Base-by-base conservation (phyloP, 2,888 invertebrate species). In the Acleris sparsana region DNA sequence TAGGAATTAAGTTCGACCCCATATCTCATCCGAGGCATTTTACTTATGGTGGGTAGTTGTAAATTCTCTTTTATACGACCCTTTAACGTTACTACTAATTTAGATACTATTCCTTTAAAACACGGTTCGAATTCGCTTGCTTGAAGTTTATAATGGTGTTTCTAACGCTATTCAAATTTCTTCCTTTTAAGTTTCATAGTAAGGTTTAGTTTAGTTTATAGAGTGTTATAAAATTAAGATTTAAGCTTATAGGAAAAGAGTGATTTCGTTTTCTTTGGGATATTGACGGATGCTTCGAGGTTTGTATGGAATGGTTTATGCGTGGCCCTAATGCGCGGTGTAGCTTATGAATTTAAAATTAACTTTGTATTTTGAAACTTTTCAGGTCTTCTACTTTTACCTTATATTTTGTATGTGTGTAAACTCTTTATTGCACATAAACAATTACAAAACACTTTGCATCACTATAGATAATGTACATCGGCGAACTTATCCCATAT, bases 1-100 rank as follows among this genome's bases (percentile, higher is more conserved):
- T 62, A 48, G 55, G 65, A 62, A 66, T 66, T 66, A 68, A 70
- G 66, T 63, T 61, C 63, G 68, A 63, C 63, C 68, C 62, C 68
- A 68, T 70, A 68, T 63, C 66, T 70, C 66, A 70, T 66, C 55
- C 55, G 51, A 46, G 58, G 58, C 59, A 49, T 56, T 58, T 68
- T 55, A 63, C 68, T 63, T 68, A 68, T 68, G 70, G 69, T 6
- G 62, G 39, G 63, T 68, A 66, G 70, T 68, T 60, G 57, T 67
- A 70, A 70, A 67, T 70, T 64, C 62, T 68, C 39, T 43, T 64
- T 63, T 60, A 61, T 65, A 56, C 44, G 60, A 65, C 65, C 49
- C 33, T 44, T 65, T 56, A 44, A 6, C 7, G 44, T n/a, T 9
- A 16, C 17, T 1, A 51, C 20, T 9, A 65, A 55, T 33, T 17